Conservation (phyloP, 2,797 vertebrate species). For the Hybognathus amarus region DNA sequence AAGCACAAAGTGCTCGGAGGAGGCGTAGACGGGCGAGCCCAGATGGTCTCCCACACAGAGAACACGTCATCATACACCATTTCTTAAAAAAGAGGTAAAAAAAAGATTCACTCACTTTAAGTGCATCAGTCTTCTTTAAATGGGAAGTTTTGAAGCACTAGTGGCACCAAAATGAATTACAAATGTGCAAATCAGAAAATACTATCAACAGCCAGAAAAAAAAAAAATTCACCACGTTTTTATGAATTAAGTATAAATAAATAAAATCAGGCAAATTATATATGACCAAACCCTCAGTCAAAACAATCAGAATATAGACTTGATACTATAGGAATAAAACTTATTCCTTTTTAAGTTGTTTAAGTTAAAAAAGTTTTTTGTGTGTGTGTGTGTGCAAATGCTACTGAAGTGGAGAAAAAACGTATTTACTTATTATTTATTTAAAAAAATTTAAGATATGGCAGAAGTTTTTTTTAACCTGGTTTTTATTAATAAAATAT, state of each 20-base stretch:
- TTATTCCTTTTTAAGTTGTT: too few relatives aligned
- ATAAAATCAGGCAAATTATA: too few relatives aligned
- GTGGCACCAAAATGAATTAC: not conserved
- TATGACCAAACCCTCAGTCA: not conserved
- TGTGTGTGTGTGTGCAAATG: too few relatives aligned
- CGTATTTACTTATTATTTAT: too few relatives aligned
- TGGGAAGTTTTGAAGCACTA: not conserved
- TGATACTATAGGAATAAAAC: too few relatives aligned
- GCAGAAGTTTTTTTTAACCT: too few relatives aligned
- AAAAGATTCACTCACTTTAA: slow-evolving; percentile 1
- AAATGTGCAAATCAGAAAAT: not conserved
- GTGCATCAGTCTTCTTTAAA: not conserved
- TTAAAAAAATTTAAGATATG: too few relatives aligned
- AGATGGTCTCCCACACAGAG: slow-evolving; percentile 96
- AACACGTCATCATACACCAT: slow-evolving; percentile 96
- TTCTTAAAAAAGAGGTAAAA: slow-evolving; percentile 73
- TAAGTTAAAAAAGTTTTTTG: too few relatives aligned
- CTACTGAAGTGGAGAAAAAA: too few relatives aligned
- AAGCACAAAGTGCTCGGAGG: slow-evolving; percentile 94
- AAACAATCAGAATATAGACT: not conserved
- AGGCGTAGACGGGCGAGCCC: slow-evolving; percentile 90
- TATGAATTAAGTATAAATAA: too few relatives aligned
- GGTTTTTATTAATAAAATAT: too few relatives aligned
- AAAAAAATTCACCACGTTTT: not conserved
- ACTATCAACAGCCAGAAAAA: not conserved